Base-by-base conservation (phyloP, 1,140 invertebrate genomes). In the Globodera rostochiensis region DNA sequence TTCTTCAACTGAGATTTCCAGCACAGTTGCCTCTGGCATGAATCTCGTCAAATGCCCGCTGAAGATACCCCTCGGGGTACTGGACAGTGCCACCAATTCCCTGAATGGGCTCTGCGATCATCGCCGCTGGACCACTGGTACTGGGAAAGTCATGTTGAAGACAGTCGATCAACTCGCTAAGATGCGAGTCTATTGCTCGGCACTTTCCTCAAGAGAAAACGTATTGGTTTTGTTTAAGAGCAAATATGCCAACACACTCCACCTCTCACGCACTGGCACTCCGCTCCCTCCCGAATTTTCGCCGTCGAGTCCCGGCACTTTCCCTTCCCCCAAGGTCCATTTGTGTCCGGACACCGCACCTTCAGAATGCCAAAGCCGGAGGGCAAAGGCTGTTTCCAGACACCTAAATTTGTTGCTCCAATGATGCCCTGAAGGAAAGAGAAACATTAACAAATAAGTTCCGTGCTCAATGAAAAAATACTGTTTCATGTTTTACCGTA, bases 81-180 rank as follows among this genome's bases (percentile, higher is more conserved):
- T 98, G 96, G 0, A 98, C 94, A 0, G 93, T 92, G 15, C 96
- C 97, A 15, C 95, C 95, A 45, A 96, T 93, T 50, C 96, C 94
- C 93, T 94, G 86, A 86, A 98, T 97, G 6, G 95, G 95, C 91
- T 98, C 97, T 0, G 94, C 95, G 90, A 98, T 94, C 87, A 98
- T 94, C 19, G 93, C 96, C 4, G 95, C 96, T 46, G 96, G 86
- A 4, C 90, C 91, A 87, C 92, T 92, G 11, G 93, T 93, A 78
- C 92, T 92, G 0, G 95, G 94, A 73, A 95, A 88, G 19, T 93
- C 94, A 87, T 94, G 94, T 78, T 92, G 92, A 78, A 98, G 92
- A 4, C 93, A 90, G 89, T 96, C 93, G 82, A 94, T 92, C 21
- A 98, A 92, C 87, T 98, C 94, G 6, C 93, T 92, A 36, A 95